phyloP scores from a whole-genome alignment of 2,113 vertebrate species.

The Smithornis capensis region DNA sequence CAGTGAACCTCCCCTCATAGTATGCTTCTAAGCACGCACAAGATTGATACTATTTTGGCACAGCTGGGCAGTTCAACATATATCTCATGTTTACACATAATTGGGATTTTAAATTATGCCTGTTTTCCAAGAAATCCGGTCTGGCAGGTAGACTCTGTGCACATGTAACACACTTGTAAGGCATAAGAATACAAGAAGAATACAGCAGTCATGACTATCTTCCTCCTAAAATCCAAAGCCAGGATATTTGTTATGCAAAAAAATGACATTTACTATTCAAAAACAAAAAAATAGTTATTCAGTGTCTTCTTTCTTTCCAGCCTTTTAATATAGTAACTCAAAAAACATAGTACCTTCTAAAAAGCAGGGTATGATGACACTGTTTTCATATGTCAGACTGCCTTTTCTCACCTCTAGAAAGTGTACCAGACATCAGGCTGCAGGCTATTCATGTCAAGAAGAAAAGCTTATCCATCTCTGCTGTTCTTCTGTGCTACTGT shows the following conservation, averaged over 20 bases:
- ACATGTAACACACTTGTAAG: not conserved
- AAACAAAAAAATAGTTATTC: not conserved
- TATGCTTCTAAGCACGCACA: not conserved
- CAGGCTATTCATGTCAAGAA: not conserved
- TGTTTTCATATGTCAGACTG: not conserved
- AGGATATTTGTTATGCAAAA: not conserved
- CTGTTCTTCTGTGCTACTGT: not conserved
- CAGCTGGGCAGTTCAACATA: not conserved
- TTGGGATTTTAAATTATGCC: not conserved
- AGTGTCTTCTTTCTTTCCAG: not conserved
- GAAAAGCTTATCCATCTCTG: not conserved
- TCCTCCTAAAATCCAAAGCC: not conserved
- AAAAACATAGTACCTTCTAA: not conserved
- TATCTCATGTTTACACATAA: not conserved
- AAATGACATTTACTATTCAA: not conserved
- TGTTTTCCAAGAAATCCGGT: not conserved
- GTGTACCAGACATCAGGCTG: not conserved
- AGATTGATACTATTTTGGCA: not conserved
- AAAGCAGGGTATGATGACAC: not conserved
- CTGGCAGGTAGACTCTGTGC: not conserved
- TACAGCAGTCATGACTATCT: not conserved
- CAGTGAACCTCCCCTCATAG: not conserved
- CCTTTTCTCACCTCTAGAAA: not conserved
- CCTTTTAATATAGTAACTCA: not conserved
- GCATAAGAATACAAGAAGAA: not conserved